phyloP scores from a whole-genome alignment of 30 jellyfish, hydroid and myxozoan genomes.

The Phacellophora camtschatica region DNA sequence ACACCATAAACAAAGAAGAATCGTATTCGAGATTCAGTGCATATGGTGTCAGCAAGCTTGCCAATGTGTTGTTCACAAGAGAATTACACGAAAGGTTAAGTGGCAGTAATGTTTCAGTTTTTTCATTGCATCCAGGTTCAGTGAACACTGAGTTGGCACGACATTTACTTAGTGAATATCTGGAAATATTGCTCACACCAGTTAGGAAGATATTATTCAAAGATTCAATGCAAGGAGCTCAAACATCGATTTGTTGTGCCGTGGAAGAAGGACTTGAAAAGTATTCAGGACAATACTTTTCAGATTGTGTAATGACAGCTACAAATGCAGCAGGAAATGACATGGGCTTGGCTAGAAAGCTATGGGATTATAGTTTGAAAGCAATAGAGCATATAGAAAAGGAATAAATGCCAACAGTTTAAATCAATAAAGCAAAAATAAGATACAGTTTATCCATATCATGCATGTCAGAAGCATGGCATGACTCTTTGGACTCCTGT shows the following conservation, averaged over 20 bases:
- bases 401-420: not conserved
- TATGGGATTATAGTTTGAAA: conserved; percentile 80
- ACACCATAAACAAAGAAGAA: not conserved
- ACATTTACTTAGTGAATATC: not conserved
- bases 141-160: conserved; percentile 30
- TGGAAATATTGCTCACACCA: not conserved
- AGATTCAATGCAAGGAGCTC: conserved; percentile 54
- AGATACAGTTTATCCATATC: too few species aligned
- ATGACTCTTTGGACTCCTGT: too few species aligned
- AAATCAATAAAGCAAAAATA: too few species aligned
- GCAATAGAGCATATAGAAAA: not conserved
- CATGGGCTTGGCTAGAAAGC: conserved; percentile 54
- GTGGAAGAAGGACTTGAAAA: conserved; percentile 44
- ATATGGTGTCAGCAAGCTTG: conserved; percentile 45
- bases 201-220: conserved; percentile 3
- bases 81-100: conserved; percentile 31
- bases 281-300: conserved; percentile 57
- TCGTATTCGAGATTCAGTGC: not conserved
- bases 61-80: conserved; percentile 46
- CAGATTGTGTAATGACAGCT: conserved; percentile 42
- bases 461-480: too few species aligned
- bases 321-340: conserved; percentile 44
- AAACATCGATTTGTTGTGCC: conserved; percentile 67
- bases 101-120: conserved; percentile 27
- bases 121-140: conserved; percentile 64